Conservation (phyloP, 2,888 invertebrate species). For the Prosapia bicincta region DNA sequence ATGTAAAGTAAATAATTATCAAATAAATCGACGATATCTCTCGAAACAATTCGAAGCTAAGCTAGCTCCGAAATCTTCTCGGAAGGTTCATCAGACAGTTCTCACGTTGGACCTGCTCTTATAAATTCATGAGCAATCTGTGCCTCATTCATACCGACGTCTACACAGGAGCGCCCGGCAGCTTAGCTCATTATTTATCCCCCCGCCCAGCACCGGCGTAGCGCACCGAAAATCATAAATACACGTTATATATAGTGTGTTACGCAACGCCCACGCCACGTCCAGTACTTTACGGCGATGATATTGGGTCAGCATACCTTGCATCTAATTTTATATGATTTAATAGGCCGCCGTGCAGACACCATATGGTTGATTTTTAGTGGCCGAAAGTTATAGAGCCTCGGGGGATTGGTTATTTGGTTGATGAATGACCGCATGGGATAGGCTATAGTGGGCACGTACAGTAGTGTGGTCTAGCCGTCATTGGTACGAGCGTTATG, state of each 20-base stretch:
- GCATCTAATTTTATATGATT: neutral
- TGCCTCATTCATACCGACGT: too few species aligned
- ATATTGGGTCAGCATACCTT: neutral
- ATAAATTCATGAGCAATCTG: too few species aligned
- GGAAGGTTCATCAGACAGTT: too few species aligned
- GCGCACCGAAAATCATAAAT: neutral
- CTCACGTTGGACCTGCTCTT: too few species aligned
- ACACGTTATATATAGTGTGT: neutral
- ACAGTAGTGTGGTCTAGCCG: too few species aligned
- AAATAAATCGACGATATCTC: too few species aligned
- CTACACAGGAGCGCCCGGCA: neutral
- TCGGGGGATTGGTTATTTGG: neutral
- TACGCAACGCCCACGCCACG: neutral
- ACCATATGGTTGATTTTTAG: neutral
- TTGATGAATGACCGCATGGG: neutral
- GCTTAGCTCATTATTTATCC: neutral
- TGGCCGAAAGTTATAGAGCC: neutral
- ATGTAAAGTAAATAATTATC: too few species aligned
- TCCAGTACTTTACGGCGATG: neutral
- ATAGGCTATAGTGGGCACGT: neutral
- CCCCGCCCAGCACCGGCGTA: neutral
- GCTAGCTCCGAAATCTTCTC: too few species aligned
- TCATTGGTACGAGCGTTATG: too few species aligned
- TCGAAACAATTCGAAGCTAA: too few species aligned
- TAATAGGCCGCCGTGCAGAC: neutral